phyloP scores from a whole-genome alignment of 2,113 vertebrate genomes.

The Perca flavescens region DNA sequence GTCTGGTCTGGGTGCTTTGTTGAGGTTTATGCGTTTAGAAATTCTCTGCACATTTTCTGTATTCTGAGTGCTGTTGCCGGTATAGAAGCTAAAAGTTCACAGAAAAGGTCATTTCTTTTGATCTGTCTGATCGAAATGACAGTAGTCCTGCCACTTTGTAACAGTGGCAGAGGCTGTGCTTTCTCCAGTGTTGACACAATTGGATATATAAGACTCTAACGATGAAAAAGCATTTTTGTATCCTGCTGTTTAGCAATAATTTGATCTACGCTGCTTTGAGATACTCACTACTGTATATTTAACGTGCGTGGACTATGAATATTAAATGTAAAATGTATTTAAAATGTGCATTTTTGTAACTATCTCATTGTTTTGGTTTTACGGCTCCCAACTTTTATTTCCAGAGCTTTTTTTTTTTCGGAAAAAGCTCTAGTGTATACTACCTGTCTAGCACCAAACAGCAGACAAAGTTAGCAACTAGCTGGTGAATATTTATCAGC shows the following conservation, averaged over 20 bases:
- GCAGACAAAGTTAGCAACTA: background rate
- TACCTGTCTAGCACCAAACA: background rate
- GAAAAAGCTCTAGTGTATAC: background rate
- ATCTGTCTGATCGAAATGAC: slow-evolving; percentile 30
- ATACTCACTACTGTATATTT: background rate
- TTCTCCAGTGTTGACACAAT: background rate
- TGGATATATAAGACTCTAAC: background rate
- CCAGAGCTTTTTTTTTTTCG: background rate
- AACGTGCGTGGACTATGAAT: background rate
- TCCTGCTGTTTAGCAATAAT: background rate
- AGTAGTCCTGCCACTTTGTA: slow-evolving; percentile 14
- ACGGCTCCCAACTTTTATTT: no score
- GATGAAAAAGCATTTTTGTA: background rate
- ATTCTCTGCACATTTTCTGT: slow-evolving; percentile 1
- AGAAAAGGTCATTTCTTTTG: slow-evolving; percentile 42
- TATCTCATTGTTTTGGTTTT: no score
- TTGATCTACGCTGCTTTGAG: background rate
- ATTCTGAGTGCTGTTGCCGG: background rate
- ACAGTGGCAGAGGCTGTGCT: background rate
- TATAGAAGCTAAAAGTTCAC: slow-evolving; percentile 21
- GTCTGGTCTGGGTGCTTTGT: background rate
- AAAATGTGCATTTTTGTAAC: background rate
- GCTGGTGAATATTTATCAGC: background rate
- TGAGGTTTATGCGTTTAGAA: slow-evolving; percentile 15
- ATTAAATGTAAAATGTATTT: background rate